Conservation (phyloP, 1,140 invertebrate genomes). For the Heterodera carotae region DNA sequence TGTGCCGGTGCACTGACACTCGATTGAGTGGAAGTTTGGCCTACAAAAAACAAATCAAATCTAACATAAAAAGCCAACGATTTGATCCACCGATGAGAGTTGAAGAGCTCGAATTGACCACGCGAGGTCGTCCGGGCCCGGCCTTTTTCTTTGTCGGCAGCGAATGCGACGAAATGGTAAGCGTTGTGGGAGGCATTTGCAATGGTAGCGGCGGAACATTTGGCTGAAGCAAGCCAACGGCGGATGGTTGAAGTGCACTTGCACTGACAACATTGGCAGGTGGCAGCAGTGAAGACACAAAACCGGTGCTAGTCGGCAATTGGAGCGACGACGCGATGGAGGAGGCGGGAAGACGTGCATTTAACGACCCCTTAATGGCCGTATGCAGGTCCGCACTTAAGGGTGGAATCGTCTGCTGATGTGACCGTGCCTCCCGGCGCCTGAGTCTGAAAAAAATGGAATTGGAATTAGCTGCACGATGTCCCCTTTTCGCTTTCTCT, state of each 20-base stretch:
- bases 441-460: constrained; percentile 41
- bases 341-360: constrained; percentile 15
- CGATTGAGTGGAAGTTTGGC: neutral
- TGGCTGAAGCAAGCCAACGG: constrained; percentile 10
- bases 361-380: constrained; percentile 35
- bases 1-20: neutral
- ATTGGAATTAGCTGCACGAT: constrained; percentile 39
- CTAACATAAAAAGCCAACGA: neutral
- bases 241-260: neutral
- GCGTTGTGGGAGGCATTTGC: constrained; percentile 27
- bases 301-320: neutral
- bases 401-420: constrained; percentile 25
- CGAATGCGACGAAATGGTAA: constrained; percentile 9
- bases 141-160: constrained; percentile 37
- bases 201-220: constrained; percentile 9
- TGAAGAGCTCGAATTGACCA: neutral
- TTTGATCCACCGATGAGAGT: neutral
- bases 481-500: neutral
- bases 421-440: constrained; percentile 41
- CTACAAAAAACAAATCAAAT: neutral
- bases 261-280: neutral
- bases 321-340: constrained; percentile 19
- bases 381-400: constrained; percentile 43
- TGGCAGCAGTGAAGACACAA: constrained; percentile 3
- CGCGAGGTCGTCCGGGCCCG: constrained; percentile 34